These are phyloP conservation scores for Actinostola sp. DNA, from an alignment of 92 coral and sea anemone species.

Conservation along the genomic window DNA sequence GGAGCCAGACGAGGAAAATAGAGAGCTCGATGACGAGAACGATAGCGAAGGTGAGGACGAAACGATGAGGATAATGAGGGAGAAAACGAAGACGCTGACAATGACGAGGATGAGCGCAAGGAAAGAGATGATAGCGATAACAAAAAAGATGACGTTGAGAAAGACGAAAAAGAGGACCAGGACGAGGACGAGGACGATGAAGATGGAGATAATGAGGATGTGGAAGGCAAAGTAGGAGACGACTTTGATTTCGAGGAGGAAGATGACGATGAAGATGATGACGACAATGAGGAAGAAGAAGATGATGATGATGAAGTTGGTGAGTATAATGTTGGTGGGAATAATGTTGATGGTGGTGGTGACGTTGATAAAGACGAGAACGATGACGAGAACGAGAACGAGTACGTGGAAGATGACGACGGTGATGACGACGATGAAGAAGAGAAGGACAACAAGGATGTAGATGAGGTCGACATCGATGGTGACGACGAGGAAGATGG, in stretches of 20 bases:
- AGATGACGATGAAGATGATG: neutral
- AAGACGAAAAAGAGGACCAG: neutral
- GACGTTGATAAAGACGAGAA: too few relatives aligned
- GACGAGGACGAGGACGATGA: neutral
- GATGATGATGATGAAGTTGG: neutral
- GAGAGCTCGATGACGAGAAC: neutral
- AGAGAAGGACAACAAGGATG: too few relatives aligned
- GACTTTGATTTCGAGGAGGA: neutral
- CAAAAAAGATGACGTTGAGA: neutral
- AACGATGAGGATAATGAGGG: too few relatives aligned
- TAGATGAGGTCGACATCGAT: too few relatives aligned
- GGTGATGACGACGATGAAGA: too few relatives aligned
- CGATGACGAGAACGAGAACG: too few relatives aligned
- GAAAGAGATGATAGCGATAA: neutral
- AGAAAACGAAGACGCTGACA: neutral
- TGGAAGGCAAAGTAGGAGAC: neutral
- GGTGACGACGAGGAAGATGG: too few relatives aligned
- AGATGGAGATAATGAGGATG: conserved; percentile 1
- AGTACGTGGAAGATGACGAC: too few relatives aligned
- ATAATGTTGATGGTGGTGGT: neutral
- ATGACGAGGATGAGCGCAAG: neutral
- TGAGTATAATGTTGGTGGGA: neutral
- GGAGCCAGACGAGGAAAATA: neutral
- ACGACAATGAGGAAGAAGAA: neutral
- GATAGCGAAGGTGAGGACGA: too few relatives aligned